Conservation (phyloP, 2,113 vertebrate genomes). For the Salvelinus alpinus region DNA sequence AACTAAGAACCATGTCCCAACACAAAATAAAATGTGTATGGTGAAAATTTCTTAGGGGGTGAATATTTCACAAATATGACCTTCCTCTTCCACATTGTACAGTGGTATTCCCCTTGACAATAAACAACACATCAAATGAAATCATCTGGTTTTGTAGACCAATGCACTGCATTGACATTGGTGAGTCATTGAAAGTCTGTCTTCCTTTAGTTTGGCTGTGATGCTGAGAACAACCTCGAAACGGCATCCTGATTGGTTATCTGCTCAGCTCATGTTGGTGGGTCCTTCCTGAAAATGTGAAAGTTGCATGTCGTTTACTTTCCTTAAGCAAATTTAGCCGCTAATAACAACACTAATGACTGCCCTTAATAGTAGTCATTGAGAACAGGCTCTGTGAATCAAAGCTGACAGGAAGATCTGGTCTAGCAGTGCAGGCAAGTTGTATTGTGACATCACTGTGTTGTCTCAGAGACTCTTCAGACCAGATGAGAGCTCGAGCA, state of each 20-base stretch:
- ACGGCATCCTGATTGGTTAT: background rate
- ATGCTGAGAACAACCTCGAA: background rate
- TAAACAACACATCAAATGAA: background rate
- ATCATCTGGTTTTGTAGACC: background rate
- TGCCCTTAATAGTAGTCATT: conserved; percentile 4
- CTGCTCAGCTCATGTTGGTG: background rate
- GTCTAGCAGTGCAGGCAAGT: conserved; percentile 22
- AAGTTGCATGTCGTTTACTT: background rate
- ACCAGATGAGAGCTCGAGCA: conserved; percentile 37
- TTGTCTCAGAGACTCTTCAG: conserved; percentile 20
- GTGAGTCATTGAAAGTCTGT: too few relatives aligned
- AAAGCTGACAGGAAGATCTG: conserved; percentile 21
- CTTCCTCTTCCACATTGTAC: background rate
- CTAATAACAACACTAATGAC: conserved; percentile 4
- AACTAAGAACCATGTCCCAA: too few relatives aligned
- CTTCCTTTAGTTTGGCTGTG: background rate
- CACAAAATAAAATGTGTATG: too few relatives aligned
- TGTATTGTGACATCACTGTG: conserved; percentile 35
- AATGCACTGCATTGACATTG: background rate
- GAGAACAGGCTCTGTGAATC: conserved; percentile 17
- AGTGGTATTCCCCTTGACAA: background rate
- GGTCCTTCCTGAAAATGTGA: background rate
- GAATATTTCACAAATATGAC: background rate
- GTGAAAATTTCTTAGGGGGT: too few relatives aligned
- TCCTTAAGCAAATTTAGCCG: background rate